A percentile compares a stretch with the other conserved stretches of the same genome.
Evolutionary conservation across 2,888 invertebrate genomes (phyloP).

Genomic region (Eubasilissa splendida): DNA sequence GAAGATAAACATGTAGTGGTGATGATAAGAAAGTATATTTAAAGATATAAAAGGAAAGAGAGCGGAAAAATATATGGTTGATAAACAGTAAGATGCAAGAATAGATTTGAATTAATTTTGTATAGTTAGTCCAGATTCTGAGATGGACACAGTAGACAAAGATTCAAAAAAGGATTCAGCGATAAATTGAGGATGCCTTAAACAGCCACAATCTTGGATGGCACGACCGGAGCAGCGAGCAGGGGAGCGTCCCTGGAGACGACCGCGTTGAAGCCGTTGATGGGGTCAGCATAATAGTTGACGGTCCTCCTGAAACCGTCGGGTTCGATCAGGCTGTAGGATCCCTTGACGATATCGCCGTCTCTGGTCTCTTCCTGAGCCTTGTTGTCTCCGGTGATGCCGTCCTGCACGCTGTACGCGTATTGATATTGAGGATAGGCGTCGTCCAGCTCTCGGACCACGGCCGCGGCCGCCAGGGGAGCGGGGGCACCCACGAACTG

Average conservation of each 20-base stretch:
- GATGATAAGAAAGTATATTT: too few relatives aligned
- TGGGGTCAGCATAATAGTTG: constrained; percentile 68
- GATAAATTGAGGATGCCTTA: constrained; percentile 32
- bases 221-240: constrained; percentile 60
- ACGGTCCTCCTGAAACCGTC: constrained; percentile 69
- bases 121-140: too few relatives aligned
- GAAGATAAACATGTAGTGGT: too few relatives aligned
- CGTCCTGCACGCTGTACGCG: constrained; percentile 69
- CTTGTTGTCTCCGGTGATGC: constrained; percentile 69
- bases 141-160: not conserved
- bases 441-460: constrained; percentile 59
- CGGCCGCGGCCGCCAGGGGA: constrained; percentile 60
- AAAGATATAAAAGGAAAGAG: too few relatives aligned
- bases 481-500: constrained; percentile 60
- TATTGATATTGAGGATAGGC: constrained; percentile 65
- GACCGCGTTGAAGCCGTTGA: constrained; percentile 70
- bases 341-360: constrained; percentile 69
- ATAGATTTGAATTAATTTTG: too few relatives aligned
- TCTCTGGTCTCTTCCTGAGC: constrained; percentile 68
- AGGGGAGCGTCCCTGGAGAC: constrained; percentile 61
- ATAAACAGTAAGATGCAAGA: too few relatives aligned
- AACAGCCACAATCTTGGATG: constrained; percentile 62
- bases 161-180: constrained; percentile 11
- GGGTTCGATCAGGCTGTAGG: constrained; percentile 68
- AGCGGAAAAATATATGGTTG: too few relatives aligned